Evolutionary conservation across 2,888 invertebrate species (phyloP).

Genomic region (Micropterix aruncella): DNA sequence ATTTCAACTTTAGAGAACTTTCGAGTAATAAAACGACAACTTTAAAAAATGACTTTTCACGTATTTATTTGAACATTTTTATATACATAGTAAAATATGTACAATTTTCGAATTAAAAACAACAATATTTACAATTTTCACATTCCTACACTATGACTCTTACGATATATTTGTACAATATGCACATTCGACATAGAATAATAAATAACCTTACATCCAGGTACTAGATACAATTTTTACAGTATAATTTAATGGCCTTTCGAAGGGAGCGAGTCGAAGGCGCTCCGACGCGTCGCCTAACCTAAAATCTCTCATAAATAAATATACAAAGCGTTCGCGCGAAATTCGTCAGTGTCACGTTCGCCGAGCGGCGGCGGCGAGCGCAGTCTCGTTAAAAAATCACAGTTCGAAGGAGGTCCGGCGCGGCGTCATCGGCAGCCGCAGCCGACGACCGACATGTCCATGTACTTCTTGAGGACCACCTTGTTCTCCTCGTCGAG

Average conservation of each 20-base stretch:
- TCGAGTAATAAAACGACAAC: not conserved
- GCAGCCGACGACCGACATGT: conserved; percentile 97
- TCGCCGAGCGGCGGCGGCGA: conserved; percentile 14
- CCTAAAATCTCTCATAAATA: not conserved
- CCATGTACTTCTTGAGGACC: conserved; percentile 96
- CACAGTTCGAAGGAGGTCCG: conserved; percentile 22
- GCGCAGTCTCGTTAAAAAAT: conserved; percentile 8
- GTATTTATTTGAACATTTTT: not conserved
- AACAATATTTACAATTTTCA: conserved; percentile 40
- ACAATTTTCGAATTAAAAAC: conserved; percentile 31
- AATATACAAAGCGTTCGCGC: not conserved
- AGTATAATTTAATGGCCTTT: conserved; percentile 4
- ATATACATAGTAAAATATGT: conserved; percentile 23
- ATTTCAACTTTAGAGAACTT: too few relatives aligned
- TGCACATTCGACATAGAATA: conserved; percentile 11
- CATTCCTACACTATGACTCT: conserved; percentile 9
- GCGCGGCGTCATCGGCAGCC: conserved; percentile 78
- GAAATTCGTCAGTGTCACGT: conserved; percentile 8
- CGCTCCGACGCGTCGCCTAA: not conserved
- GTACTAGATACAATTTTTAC: conserved; percentile 9
- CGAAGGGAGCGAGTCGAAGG: conserved; percentile 2
- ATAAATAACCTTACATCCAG: conserved; percentile 13
- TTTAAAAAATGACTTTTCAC: not conserved
- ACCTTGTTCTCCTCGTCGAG: conserved; percentile 89
- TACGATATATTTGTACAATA: conserved; percentile 12